A percentile compares a stretch with the other conserved stretches of the same genome.
These are phyloP conservation scores for Pseudonaja textilis DNA, from an alignment of 2,113 vertebrate genomes.

Conservation along the genomic window DNA sequence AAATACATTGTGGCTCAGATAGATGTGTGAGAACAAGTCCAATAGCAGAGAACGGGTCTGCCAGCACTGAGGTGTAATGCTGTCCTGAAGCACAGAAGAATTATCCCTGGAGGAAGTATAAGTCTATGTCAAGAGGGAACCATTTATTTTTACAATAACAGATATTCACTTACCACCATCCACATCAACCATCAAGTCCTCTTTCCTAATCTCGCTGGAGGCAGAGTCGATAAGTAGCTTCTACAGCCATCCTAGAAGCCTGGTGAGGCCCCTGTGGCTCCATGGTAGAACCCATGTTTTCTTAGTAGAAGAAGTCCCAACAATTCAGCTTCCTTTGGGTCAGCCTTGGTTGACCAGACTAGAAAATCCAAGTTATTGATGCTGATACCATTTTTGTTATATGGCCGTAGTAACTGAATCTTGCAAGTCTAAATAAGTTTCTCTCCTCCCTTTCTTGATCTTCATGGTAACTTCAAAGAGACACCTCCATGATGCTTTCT, in stretches of 20 bases:
- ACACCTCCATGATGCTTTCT: not conserved
- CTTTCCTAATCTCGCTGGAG: not conserved
- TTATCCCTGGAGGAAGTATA: not conserved
- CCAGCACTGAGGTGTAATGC: not conserved
- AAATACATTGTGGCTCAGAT: not conserved
- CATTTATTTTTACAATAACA: not conserved
- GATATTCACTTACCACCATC: not conserved
- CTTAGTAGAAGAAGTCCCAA: not conserved
- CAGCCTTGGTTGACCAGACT: not conserved
- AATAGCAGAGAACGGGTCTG: not conserved
- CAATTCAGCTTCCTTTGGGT: not conserved
- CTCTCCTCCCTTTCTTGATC: not conserved
- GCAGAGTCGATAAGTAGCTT: not conserved
- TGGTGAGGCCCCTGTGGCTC: not conserved
- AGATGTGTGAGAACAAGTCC: not conserved
- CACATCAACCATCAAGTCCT: not conserved
- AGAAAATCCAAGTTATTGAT: not conserved
- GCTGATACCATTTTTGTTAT: not conserved
- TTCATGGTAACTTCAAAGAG: not conserved
- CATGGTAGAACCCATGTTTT: not conserved
- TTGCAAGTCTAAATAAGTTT: not conserved
- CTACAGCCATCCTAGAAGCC: not conserved
- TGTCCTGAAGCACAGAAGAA: not conserved
- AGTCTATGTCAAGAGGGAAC: not conserved
- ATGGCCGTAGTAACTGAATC: not conserved